Evolutionary conservation across 2,888 invertebrate species (phyloP).

Genomic region (Rutpela maculata): DNA sequence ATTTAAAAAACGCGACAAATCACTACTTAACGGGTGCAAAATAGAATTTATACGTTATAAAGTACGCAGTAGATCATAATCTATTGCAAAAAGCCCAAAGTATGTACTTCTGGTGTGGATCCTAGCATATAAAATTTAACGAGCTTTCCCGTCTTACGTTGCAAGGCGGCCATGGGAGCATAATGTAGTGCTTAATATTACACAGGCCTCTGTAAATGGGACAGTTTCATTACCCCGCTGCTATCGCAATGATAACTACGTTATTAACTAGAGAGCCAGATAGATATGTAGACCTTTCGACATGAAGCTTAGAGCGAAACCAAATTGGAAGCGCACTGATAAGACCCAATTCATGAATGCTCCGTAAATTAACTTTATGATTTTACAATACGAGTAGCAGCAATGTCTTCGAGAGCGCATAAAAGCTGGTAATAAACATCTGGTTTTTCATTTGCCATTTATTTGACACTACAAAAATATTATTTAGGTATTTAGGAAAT

Average conservation of each 20-base stretch:
- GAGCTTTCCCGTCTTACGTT: constrained; percentile 54
- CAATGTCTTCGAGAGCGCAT: constrained; percentile 15
- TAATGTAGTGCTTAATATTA: constrained; percentile 69
- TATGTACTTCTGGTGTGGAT: constrained; percentile 43
- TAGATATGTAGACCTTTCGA: constrained; percentile 69
- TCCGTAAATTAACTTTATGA: constrained; percentile 59
- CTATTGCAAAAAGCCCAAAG: constrained; percentile 41
- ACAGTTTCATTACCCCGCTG: constrained; percentile 69
- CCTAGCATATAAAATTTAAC: constrained; percentile 56
- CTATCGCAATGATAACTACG: constrained; percentile 69
- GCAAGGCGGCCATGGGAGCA: constrained; percentile 60
- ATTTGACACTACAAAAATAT: too few relatives aligned
- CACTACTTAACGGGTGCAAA: constrained; percentile 5
- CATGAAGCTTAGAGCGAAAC: constrained; percentile 62
- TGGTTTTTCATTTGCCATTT: too few relatives aligned
- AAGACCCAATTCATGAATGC: constrained; percentile 58
- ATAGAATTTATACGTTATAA: constrained; percentile 38
- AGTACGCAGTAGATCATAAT: constrained; percentile 43
- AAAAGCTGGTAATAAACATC: not conserved
- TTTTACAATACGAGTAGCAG: constrained; percentile 43
- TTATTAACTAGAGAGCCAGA: constrained; percentile 67
- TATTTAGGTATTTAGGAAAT: too few relatives aligned
- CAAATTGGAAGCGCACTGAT: constrained; percentile 57
- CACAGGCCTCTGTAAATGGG: constrained; percentile 67
- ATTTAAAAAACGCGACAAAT: constrained; percentile 23